phyloP scores from a whole-genome alignment of 2,888 invertebrate genomes.

The Oligia fasciuncula region DNA sequence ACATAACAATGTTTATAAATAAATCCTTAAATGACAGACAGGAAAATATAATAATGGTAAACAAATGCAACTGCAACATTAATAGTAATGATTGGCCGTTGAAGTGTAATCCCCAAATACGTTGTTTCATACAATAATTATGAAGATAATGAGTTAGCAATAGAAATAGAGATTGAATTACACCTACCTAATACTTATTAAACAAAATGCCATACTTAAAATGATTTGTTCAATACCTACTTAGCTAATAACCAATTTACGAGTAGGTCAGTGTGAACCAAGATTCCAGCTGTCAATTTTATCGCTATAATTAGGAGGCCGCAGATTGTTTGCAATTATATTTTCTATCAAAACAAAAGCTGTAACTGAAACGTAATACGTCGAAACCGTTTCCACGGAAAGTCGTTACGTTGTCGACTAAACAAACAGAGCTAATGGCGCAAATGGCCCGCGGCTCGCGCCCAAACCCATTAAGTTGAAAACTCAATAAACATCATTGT shows the following conservation, averaged over 20 bases:
- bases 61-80: no score
- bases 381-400: slow-evolving; percentile 56
- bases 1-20: no score
- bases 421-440: slow-evolving; percentile 85
- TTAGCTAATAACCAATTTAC: background rate
- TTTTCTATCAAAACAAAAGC: slow-evolving; percentile 54
- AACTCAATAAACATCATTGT: slow-evolving; percentile 89
- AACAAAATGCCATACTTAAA: background rate
- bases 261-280: background rate
- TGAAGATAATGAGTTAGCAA: background rate
- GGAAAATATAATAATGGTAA: no score
- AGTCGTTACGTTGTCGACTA: slow-evolving; percentile 66
- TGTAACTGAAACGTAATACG: slow-evolving; percentile 52
- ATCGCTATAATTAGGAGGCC: slow-evolving; percentile 16
- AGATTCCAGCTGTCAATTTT: background rate
- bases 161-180: background rate
- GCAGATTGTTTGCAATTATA: slow-evolving; percentile 53
- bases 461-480: slow-evolving; percentile 86
- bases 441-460: slow-evolving; percentile 80
- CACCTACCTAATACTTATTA: background rate
- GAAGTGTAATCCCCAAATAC: no score
- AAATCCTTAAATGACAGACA: no score
- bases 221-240: no score
- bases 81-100: no score
- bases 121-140: no score